Percentiles rank a stretch among this genome's conserved stretches.
Conservation (phyloP, 30 jellyfish, hydroid and myxozoan genomes). For the Calvadosia cruxmelitensis region DNA sequence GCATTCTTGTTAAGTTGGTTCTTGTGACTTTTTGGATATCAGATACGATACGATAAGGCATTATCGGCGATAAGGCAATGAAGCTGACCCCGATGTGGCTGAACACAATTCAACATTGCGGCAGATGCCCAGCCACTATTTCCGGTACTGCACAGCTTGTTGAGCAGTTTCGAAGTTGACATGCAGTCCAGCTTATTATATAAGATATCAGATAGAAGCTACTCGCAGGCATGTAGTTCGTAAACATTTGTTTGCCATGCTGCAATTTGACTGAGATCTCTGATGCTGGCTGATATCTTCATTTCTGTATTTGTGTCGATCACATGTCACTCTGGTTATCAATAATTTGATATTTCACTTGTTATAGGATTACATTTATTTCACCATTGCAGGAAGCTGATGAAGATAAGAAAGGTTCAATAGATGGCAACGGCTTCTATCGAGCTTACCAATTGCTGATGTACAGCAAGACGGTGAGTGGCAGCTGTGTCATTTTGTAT, state of each 20-base stretch:
- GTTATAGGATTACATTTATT: too few species aligned
- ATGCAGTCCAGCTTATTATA: too few species aligned
- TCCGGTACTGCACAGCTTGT: too few species aligned
- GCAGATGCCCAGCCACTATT: too few species aligned
- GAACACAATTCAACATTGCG: too few species aligned
- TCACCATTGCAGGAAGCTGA: constrained; percentile 50
- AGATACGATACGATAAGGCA: too few species aligned
- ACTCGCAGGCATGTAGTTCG: neutral
- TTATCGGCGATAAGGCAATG: too few species aligned
- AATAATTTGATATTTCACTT: neutral
- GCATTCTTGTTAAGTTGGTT: too few species aligned
- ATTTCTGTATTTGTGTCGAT: neutral
- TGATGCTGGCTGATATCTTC: neutral
- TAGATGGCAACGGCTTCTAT: constrained; percentile 54
- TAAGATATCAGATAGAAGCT: too few species aligned
- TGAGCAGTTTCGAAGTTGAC: too few species aligned
- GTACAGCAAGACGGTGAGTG: constrained; percentile 29
- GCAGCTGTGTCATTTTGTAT: neutral
- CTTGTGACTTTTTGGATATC: too few species aligned
- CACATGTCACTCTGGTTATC: neutral
- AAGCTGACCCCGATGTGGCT: too few species aligned
- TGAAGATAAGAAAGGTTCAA: constrained; percentile 44
- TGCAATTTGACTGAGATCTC: neutral
- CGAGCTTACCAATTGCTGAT: constrained; percentile 38
- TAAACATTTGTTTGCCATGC: neutral